These are phyloP conservation scores for Amblyopsis rosae DNA, from an alignment of 2,113 vertebrate species.

Conservation along the genomic window DNA sequence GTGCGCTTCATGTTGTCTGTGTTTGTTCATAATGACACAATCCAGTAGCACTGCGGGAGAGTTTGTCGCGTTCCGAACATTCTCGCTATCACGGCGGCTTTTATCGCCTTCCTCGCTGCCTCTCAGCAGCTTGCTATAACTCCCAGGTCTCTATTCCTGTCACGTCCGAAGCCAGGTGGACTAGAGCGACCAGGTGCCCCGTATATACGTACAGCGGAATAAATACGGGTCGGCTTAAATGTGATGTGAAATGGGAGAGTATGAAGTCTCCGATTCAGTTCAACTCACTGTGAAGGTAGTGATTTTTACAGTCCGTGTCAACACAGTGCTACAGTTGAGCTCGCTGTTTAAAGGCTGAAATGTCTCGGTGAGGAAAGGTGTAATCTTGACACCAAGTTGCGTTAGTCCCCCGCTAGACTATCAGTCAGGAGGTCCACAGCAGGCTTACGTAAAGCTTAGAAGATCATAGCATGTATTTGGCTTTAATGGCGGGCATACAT, in stretches of 20 bases:
- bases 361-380: too few relatives aligned
- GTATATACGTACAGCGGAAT: too few relatives aligned
- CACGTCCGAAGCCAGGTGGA: conserved; percentile 3
- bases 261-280: too few relatives aligned
- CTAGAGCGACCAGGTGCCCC: too few relatives aligned
- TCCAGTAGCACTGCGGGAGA: conserved; percentile 5
- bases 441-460: background rate
- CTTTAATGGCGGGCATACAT: conserved; percentile 20
- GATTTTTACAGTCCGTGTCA: too few relatives aligned
- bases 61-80: conserved; percentile 5
- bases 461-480: conserved; percentile 16
- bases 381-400: too few relatives aligned
- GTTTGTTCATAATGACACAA: background rate
- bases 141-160: conserved; percentile 20
- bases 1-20: background rate
- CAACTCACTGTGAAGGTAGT: too few relatives aligned
- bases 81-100: conserved; percentile 3
- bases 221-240: too few relatives aligned
- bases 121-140: conserved; percentile 28
- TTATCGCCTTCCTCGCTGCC: conserved; percentile 16
- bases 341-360: too few relatives aligned
- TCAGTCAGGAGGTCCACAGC: conserved; percentile 5
- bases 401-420: too few relatives aligned
- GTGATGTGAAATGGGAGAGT: too few relatives aligned
- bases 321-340: too few relatives aligned